A percentile compares a stretch with the other conserved stretches of the same genome.
Evolutionary conservation across 64 coral and sea anemone genomes (phyloP).

Genomic region (Porites australiensis): DNA sequence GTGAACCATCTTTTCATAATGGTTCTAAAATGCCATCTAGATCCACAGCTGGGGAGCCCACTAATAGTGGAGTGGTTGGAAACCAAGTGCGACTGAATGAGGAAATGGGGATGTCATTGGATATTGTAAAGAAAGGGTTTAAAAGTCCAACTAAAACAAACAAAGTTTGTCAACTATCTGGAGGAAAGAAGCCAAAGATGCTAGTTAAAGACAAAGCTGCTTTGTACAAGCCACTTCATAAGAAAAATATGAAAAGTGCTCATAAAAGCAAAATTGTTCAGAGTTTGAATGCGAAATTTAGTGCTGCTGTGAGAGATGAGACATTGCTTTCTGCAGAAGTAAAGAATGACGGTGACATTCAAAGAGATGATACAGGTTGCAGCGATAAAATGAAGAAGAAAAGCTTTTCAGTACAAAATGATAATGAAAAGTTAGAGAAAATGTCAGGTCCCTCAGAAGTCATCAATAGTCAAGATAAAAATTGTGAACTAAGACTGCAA

Average conservation of each 20-base stretch:
- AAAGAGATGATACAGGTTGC: not conserved
- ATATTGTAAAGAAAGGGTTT: not conserved
- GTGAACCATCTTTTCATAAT: not conserved
- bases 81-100: not conserved
- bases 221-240: not conserved
- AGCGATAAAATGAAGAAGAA: not conserved
- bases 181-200: not conserved
- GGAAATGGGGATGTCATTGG: not conserved
- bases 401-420: not conserved
- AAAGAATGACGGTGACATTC: not conserved
- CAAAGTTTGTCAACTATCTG: not conserved
- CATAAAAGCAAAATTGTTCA: constrained; percentile 36
- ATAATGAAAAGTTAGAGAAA: not conserved
- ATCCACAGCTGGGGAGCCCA: not conserved
- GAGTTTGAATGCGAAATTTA: constrained; percentile 29
- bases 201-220: not conserved
- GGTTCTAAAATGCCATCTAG: not conserved
- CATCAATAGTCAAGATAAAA: not conserved
- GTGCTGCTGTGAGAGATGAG: not conserved
- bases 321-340: not conserved
- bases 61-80: not conserved
- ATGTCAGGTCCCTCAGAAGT: not conserved
- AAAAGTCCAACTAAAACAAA: constrained; percentile 32
- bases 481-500: not conserved
- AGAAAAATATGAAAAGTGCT: not conserved